Percentiles rank a stretch among this genome's conserved stretches.
Conservation (phyloP, 2,113 vertebrate genomes). For the Labeo catla region DNA sequence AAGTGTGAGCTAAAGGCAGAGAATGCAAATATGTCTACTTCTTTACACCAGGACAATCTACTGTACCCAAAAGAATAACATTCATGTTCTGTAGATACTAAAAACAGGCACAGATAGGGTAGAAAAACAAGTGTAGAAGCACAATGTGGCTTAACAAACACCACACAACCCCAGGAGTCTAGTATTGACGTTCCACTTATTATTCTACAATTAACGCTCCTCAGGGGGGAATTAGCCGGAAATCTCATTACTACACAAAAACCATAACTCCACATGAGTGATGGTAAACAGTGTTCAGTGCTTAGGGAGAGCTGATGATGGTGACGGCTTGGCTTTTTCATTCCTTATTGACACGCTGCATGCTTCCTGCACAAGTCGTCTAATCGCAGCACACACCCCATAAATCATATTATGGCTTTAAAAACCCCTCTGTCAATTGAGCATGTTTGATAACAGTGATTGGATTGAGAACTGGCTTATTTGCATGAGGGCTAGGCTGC, state of each 20-base stretch:
- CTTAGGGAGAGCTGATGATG: constrained; percentile 31
- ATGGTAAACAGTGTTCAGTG: constrained; percentile 32
- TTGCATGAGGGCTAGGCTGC: neutral
- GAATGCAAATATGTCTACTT: constrained; percentile 21
- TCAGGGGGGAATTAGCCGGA: constrained; percentile 41
- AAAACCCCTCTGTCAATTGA: constrained; percentile 3
- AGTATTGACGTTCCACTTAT: constrained; percentile 34
- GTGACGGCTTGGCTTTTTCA: constrained; percentile 39
- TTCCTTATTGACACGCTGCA: constrained; percentile 40
- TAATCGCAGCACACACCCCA: constrained; percentile 24
- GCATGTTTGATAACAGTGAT: constrained; percentile 13
- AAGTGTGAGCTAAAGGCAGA: constrained; percentile 27
- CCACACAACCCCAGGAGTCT: neutral
- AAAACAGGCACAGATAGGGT: neutral
- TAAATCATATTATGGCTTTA: constrained; percentile 15
- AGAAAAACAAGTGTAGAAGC: constrained; percentile 5
- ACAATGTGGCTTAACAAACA: constrained; percentile 18
- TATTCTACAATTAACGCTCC: constrained; percentile 48
- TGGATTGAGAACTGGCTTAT: neutral
- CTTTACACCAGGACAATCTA: neutral
- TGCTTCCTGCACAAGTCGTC: constrained; percentile 32
- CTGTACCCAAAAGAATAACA: neutral
- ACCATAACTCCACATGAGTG: constrained; percentile 47
- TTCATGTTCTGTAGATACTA: neutral
- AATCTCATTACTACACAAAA: constrained; percentile 50